Percentiles rank a stretch among this genome's conserved stretches.
Conservation (phyloP, 2,888 invertebrate genomes). For the Cataglyphis cursor region DNA sequence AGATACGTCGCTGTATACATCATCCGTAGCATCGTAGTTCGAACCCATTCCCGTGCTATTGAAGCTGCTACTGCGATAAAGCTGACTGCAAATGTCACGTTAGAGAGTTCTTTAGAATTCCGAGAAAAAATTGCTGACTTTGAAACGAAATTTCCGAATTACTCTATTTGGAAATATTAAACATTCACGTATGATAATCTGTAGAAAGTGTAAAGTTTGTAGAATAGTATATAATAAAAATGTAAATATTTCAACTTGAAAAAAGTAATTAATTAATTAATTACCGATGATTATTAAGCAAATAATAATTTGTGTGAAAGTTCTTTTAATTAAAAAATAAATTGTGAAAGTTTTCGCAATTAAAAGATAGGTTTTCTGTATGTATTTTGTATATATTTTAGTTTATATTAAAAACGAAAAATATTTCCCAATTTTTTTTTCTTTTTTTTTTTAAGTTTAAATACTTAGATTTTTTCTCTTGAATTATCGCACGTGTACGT, state of each 20-base stretch:
- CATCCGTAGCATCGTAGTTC: slow-evolving; percentile 96
- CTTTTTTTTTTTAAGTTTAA: not conserved
- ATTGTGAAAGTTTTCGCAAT: slow-evolving; percentile 20
- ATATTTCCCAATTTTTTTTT: not conserved
- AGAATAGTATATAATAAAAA: not conserved
- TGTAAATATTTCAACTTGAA: not conserved
- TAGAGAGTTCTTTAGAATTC: slow-evolving; percentile 18
- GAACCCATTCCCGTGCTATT: slow-evolving; percentile 97
- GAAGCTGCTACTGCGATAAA: slow-evolving; percentile 97
- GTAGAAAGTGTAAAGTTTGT: not conserved
- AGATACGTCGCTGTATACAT: slow-evolving; percentile 97
- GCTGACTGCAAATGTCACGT: slow-evolving; percentile 90
- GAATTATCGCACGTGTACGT: slow-evolving; percentile 8
- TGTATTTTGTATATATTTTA: not conserved
- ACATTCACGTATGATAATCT: not conserved
- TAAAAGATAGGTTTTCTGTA: not conserved
- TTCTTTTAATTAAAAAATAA: slow-evolving; percentile 9
- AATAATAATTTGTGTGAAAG: slow-evolving; percentile 22
- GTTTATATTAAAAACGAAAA: not conserved
- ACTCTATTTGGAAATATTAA: not conserved
- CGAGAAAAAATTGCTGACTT: not conserved
- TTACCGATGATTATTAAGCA: slow-evolving; percentile 3
- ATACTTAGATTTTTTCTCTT: not conserved
- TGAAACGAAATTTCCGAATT: not conserved
- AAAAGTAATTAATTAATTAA: not conserved